Percentiles rank a stretch among this genome's conserved stretches.
phyloP scores from a whole-genome alignment of 2,797 vertebrate genomes.

The Neostethus bicornis region DNA sequence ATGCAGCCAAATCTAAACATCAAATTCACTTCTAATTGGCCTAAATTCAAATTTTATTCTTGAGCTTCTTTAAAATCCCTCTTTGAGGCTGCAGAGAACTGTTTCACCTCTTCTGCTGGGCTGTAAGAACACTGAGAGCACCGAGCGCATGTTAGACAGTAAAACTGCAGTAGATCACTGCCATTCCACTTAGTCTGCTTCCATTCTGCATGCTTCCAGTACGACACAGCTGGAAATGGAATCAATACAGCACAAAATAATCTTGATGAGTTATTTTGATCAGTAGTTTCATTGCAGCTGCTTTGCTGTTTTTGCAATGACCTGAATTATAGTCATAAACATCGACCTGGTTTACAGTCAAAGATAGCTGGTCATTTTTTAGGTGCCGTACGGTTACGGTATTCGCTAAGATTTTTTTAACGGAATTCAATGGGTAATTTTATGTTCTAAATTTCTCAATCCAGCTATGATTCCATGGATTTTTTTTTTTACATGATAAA shows the following conservation, averaged over 20 bases:
- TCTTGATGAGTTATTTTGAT: conserved; percentile 5
- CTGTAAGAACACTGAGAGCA: conserved; percentile 56
- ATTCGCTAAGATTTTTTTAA: too few species aligned
- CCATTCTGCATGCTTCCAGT: conserved; percentile 57
- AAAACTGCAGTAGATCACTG: conserved; percentile 47
- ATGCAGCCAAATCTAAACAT: conserved; percentile 33
- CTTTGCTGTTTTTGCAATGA: conserved; percentile 51
- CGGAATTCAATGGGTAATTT: too few species aligned
- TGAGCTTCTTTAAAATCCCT: background rate
- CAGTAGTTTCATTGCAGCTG: conserved; percentile 14
- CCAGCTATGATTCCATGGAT: too few species aligned
- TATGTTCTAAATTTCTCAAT: too few species aligned
- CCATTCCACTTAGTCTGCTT: conserved; percentile 45
- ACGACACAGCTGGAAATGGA: conserved; percentile 7
- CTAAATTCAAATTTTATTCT: conserved; percentile 9
- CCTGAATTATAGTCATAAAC: conserved; percentile 28
- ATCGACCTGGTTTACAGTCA: conserved; percentile 7
- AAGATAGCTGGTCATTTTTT: background rate
- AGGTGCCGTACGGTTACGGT: background rate
- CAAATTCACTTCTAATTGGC: conserved; percentile 33
- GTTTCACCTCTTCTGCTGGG: conserved; percentile 79
- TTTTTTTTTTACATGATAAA: too few species aligned
- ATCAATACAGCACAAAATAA: conserved; percentile 24
- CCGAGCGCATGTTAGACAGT: conserved; percentile 70
- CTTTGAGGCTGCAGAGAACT: conserved; percentile 42